These are phyloP conservation scores for Psilopsiagon aymara DNA, from an alignment of 2,113 vertebrate species.

Conservation along the genomic window DNA sequence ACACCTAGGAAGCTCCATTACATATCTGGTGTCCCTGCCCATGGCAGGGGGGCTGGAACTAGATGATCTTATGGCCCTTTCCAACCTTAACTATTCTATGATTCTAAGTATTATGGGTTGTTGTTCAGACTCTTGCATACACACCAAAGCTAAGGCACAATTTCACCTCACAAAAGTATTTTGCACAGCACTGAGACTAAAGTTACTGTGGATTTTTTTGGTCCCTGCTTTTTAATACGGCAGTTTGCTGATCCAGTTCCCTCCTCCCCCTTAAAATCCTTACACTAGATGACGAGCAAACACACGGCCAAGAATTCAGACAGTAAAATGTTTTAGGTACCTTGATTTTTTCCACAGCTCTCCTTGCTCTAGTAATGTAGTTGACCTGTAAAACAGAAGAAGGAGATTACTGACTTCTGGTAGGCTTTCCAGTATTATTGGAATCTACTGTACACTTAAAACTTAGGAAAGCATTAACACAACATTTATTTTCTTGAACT, in stretches of 20 bases:
- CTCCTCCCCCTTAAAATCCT: not conserved
- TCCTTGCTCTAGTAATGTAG: not conserved
- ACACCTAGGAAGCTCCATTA: not conserved
- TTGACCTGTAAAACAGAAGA: conserved; percentile 62
- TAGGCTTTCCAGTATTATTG: not conserved
- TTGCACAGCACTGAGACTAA: not conserved
- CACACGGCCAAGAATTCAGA: not conserved
- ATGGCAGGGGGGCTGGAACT: no score
- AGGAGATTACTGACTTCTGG: not conserved
- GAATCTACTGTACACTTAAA: not conserved
- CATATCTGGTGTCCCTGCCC: not conserved
- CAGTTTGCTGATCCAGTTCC: not conserved
- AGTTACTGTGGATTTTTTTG: not conserved
- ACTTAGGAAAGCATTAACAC: not conserved
- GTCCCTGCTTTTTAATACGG: not conserved
- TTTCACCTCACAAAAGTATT: not conserved
- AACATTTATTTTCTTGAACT: not conserved
- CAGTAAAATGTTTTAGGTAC: conserved; percentile 26
- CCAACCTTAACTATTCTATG: no score
- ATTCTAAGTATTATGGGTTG: not conserved
- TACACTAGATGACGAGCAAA: not conserved
- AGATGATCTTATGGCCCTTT: no score
- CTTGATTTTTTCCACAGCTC: conserved; percentile 48
- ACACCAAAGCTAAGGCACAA: not conserved
- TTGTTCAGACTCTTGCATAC: not conserved